These are phyloP conservation scores for Echinometra lucunter DNA, from an alignment of 53 echinoderm and acorn worm genomes.

Conservation along the genomic window DNA sequence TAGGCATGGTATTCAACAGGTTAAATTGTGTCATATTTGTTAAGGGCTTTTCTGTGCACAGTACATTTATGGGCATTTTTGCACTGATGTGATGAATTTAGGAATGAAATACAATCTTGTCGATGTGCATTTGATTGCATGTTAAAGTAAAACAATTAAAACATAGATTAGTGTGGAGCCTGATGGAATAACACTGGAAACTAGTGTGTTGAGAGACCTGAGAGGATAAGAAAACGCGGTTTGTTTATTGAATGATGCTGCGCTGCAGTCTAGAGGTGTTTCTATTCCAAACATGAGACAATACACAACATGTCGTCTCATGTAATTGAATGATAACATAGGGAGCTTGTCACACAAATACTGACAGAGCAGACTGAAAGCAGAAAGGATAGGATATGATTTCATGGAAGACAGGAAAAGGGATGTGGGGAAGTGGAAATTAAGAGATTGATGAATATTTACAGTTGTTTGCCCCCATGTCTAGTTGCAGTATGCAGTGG, in stretches of 20 bases:
- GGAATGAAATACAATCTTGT: neutral
- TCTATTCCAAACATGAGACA: neutral
- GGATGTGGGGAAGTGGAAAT: too few species aligned
- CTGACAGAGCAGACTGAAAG: neutral
- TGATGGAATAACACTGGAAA: neutral
- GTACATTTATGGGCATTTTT: too few species aligned
- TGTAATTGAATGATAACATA: constrained; percentile 10
- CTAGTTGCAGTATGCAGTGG: neutral
- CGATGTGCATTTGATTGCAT: neutral
- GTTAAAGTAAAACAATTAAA: neutral
- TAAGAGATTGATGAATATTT: too few species aligned
- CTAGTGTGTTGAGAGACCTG: neutral
- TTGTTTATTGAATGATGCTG: neutral
- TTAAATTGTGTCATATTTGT: too few species aligned
- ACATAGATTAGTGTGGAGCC: neutral
- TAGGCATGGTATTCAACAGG: too few species aligned
- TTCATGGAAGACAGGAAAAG: neutral
- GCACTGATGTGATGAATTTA: too few species aligned
- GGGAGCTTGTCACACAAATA: neutral
- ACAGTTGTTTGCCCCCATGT: neutral
- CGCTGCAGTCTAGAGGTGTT: neutral
- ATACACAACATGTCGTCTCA: neutral
- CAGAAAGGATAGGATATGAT: neutral
- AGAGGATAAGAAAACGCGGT: neutral
- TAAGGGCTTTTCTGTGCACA: too few species aligned